A percentile compares a stretch with the other conserved stretches of the same genome.
phyloP scores from a whole-genome alignment of 2,888 invertebrate genomes.

The Cantharis lateralis region DNA sequence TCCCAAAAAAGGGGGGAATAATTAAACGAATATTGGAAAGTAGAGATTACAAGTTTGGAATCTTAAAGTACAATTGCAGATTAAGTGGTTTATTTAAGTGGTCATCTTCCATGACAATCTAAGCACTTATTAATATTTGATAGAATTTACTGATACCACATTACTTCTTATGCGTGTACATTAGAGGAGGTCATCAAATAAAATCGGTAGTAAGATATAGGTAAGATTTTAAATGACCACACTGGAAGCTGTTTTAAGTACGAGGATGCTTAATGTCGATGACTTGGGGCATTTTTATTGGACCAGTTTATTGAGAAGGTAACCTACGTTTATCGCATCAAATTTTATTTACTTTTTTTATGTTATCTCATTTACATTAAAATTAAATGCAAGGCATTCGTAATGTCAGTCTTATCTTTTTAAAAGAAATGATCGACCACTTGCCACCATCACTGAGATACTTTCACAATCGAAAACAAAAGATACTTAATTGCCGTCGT shows the following conservation, averaged over 20 bases:
- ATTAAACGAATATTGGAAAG: not conserved
- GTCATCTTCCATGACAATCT: not conserved
- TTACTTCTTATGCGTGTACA: slow-evolving; percentile 30
- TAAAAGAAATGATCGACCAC: slow-evolving; percentile 14
- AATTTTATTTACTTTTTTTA: slow-evolving; percentile 33
- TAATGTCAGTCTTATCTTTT: slow-evolving; percentile 18
- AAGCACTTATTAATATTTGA: slow-evolving; percentile 15
- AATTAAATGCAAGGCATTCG: slow-evolving; percentile 28
- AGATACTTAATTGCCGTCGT: slow-evolving; percentile 4
- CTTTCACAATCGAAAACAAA: slow-evolving; percentile 16
- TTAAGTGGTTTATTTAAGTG: not conserved
- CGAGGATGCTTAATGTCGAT: slow-evolving; percentile 34
- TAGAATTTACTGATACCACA: slow-evolving; percentile 26
- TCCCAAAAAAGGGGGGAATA: not conserved
- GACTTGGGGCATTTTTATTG: slow-evolving; percentile 34
- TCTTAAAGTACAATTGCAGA: not conserved
- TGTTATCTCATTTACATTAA: slow-evolving; percentile 31
- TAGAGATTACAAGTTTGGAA: not conserved
- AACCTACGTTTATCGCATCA: slow-evolving; percentile 34
- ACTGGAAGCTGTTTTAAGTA: slow-evolving; percentile 32
- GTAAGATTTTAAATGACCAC: slow-evolving; percentile 35
- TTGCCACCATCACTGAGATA: slow-evolving; percentile 13
- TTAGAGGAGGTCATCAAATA: slow-evolving; percentile 38
- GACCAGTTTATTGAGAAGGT: slow-evolving; percentile 35
- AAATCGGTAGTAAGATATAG: slow-evolving; percentile 37